A percentile compares a stretch with the other conserved stretches of the same genome.
Conservation (phyloP, 2,888 invertebrate genomes). For the Caenorhabditis sp. region DNA sequence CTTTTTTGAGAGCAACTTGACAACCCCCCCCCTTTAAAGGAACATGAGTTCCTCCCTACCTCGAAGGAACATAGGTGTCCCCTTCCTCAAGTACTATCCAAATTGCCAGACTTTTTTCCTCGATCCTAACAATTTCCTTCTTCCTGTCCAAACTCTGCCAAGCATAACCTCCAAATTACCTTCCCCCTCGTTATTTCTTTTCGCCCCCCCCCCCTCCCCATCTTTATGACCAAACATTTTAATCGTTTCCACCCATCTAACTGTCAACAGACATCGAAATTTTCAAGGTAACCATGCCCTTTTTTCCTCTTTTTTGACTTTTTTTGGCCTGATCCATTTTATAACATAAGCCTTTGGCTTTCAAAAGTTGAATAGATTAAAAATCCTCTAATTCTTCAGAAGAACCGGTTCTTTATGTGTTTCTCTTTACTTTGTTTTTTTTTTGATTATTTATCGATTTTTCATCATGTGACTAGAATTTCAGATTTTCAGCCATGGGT, state of each 20-base stretch:
- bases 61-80: no score
- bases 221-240: not conserved
- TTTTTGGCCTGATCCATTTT: not conserved
- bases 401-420: conserved; percentile 5
- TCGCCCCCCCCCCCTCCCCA: no score
- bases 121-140: no score
- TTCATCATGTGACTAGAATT: conserved; percentile 5
- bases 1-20: no score
- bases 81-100: no score
- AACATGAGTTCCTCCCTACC: no score
- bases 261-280: not conserved
- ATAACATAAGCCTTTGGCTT: not conserved
- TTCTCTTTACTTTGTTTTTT: conserved; percentile 5
- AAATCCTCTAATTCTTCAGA: not conserved
- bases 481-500: conserved; percentile 34
- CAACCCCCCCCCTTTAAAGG: no score
- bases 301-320: not conserved
- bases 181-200: not conserved
- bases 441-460: conserved; percentile 1
- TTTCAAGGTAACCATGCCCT: not conserved
- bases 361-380: not conserved
- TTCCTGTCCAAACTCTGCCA: not conserved
- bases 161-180: not conserved
- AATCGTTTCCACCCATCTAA: not conserved
- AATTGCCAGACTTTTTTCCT: no score